Percentiles rank a stretch among this genome's conserved stretches.
phyloP scores from a whole-genome alignment of 1,140 invertebrate genomes.

The Conus betulinus region DNA sequence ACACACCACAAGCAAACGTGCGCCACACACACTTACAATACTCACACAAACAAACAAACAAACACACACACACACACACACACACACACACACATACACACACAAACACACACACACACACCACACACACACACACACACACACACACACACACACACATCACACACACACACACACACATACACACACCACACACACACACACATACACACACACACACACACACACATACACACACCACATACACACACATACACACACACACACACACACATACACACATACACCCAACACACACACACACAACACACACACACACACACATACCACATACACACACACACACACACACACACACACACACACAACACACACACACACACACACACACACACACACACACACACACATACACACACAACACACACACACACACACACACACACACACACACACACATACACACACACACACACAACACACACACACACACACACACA shows the following conservation, averaged over 20 bases:
- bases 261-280: background rate
- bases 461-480: background rate
- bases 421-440: background rate
- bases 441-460: slow-evolving; percentile 2
- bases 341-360: too few species aligned
- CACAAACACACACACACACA: too few species aligned
- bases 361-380: too few species aligned
- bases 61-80: background rate
- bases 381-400: too few species aligned
- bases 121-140: too few species aligned
- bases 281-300: background rate
- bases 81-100: background rate
- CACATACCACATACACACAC: too few species aligned
- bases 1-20: background rate
- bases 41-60: background rate
- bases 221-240: slow-evolving; percentile 1
- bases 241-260: background rate
- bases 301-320: background rate
- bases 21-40: too few species aligned
- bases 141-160: too few species aligned
- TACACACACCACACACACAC: background rate
- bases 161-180: background rate
- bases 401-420: slow-evolving; percentile 19
- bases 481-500: slow-evolving; percentile 17
- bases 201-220: background rate